Base-by-base conservation (phyloP, 37 sponge, comb jelly and placozoan species). In the Theonella swinhoei region DNA sequence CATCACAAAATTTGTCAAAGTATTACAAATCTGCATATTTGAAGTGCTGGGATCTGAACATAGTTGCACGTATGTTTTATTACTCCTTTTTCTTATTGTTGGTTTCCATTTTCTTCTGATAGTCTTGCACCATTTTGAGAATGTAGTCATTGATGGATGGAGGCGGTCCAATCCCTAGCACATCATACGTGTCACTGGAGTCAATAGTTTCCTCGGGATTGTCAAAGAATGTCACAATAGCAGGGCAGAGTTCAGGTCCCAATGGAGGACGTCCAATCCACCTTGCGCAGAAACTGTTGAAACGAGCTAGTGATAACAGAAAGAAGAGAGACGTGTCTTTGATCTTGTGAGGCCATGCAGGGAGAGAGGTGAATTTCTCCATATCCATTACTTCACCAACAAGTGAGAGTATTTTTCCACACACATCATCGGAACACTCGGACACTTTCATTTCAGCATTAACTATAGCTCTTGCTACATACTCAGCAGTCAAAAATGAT, bases 231-330 rank as follows among this genome's bases (percentile, higher is more conserved):
- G 70, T 64, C 41, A 80, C 3, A 23, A 88, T 24, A 1, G 47
- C 79, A 0, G 90, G 80, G 28, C 64, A 59, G 26, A 93, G 2
- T 8, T 78, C 87, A 3, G 78, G 28, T 4, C 93, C 93, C 63
- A 93, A 39, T n/a, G 93, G 93, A 77, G 93, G 89, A 40, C 64
- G 62, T 17, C 78, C 41, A 33, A 83, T 39, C 8, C 77, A 26
- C 37, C 25, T 66, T n/a, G 87, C 90, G 86, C 81, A 81, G 31
- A 81, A 35, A 0, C 30, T 31, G 42, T 93, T 93, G 19, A 89
- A 17, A 30, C 40, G 58, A 0, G 80, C 76, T 37, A 92, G 34
- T 8, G 42, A 17, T 9, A 3, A 72, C 39, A 88, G 30, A 22
- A 85, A 30, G 29, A 79, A 79, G 11, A 43, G 4, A 36, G 84